Conservation (phyloP, 2,888 invertebrate genomes). For the Melitaea athalia region DNA sequence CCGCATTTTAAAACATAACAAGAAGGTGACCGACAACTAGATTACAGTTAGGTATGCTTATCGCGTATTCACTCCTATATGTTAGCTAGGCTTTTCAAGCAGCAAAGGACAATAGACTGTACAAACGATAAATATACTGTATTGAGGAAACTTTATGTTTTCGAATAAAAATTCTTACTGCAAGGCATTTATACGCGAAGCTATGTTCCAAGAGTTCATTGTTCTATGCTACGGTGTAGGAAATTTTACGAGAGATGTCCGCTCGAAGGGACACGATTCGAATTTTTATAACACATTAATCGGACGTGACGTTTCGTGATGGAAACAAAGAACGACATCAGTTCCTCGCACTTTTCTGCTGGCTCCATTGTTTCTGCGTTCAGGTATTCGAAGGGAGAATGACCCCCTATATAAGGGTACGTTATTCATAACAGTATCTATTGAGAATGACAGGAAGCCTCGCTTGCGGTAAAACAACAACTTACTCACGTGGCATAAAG, state of each 20-base stretch:
- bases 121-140: slow-evolving; percentile 30
- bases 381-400: slow-evolving; percentile 64
- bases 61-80: slow-evolving; percentile 36
- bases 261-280: slow-evolving; percentile 61
- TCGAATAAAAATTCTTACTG: slow-evolving; percentile 26
- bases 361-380: slow-evolving; percentile 69
- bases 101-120: slow-evolving; percentile 31
- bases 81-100: slow-evolving; percentile 8
- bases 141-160: slow-evolving; percentile 33
- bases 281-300: slow-evolving; percentile 77
- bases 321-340: slow-evolving; percentile 68
- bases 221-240: slow-evolving; percentile 61
- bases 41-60: slow-evolving; percentile 53
- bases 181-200: slow-evolving; percentile 29
- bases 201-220: slow-evolving; percentile 61
- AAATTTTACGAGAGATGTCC: slow-evolving; percentile 74
- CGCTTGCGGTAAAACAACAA: slow-evolving; percentile 40
- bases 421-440: slow-evolving; percentile 65
- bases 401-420: slow-evolving; percentile 70
- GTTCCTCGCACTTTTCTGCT: slow-evolving; percentile 66
- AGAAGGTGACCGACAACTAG: slow-evolving; percentile 49
- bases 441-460: slow-evolving; percentile 63
- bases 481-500: slow-evolving; percentile 49
- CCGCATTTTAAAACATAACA: slow-evolving; percentile 52
- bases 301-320: slow-evolving; percentile 47